Conservation (phyloP, 2,113 vertebrate species). For the Enhydra lutris region DNA sequence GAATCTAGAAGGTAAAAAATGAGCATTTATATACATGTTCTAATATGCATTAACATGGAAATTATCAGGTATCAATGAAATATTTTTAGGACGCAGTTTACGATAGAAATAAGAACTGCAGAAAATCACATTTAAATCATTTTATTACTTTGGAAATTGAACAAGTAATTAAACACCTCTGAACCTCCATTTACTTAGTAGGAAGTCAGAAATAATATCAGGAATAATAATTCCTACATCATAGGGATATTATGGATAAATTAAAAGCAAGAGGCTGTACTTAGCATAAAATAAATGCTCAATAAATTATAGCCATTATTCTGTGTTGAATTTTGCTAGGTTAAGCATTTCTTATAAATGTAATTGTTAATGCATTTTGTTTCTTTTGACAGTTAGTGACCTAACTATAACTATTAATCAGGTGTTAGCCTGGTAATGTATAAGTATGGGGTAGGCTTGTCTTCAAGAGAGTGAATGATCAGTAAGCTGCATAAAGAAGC, state of each 20-base stretch:
- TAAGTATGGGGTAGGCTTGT: not conserved
- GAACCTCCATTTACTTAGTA: not conserved
- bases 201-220: not conserved
- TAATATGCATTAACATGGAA: not conserved
- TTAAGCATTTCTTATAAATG: constrained; percentile 5
- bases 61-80: not conserved
- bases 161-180: not conserved
- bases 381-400: constrained; percentile 1
- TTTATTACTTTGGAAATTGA: constrained; percentile 20
- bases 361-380: constrained; percentile 11
- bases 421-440: not conserved
- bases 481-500: not conserved
- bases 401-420: not conserved
- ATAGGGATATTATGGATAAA: not conserved
- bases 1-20: not conserved
- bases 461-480: not conserved
- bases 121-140: not conserved
- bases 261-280: not conserved
- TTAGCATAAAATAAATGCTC: constrained; percentile 24
- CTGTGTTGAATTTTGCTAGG: not conserved
- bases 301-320: constrained; percentile 22
- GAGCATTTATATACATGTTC: not conserved
- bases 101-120: not conserved
- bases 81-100: not conserved
- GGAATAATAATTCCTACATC: not conserved